Conservation (phyloP, 2,113 vertebrate genomes). For the Hippotragus niger region DNA sequence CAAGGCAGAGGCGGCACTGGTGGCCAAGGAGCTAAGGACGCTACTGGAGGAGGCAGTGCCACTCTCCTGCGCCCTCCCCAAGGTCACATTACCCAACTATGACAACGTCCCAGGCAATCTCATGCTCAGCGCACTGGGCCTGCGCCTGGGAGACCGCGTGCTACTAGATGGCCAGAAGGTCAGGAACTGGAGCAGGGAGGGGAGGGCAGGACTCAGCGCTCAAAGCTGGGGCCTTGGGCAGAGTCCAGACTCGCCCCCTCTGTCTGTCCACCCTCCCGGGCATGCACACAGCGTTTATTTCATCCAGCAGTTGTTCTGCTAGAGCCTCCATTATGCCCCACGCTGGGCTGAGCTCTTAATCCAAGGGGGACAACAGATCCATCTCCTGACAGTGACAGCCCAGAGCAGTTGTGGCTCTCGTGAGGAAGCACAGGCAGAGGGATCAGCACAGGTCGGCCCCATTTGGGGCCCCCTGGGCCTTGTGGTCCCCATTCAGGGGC, state of each 20-base stretch:
- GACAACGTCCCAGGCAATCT: constrained; percentile 95
- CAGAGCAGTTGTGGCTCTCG: not conserved
- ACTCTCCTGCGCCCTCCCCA: constrained; percentile 90
- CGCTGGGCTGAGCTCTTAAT: not conserved
- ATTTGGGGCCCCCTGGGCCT: not conserved
- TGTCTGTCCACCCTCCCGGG: not conserved
- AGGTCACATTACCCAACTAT: constrained; percentile 92
- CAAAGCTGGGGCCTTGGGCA: not conserved
- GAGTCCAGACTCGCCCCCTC: not conserved
- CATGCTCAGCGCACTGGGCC: constrained; percentile 89
- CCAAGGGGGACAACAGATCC: not conserved
- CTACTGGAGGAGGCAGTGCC: constrained; percentile 91
- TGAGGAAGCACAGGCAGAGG: not conserved
- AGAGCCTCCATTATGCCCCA: not conserved
- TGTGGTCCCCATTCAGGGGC: not conserved
- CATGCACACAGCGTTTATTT: not conserved
- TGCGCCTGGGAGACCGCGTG: constrained; percentile 89
- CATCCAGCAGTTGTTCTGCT: not conserved
- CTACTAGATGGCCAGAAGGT: constrained; percentile 92
- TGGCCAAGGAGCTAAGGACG: constrained; percentile 92
- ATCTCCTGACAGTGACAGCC: not conserved
- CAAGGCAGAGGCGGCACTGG: constrained; percentile 91
- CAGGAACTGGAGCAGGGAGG: not conserved
- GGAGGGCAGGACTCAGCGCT: not conserved
- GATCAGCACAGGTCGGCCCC: not conserved